Evolutionary conservation across 2,113 vertebrate genomes (phyloP).

Genomic region (Pongo pygmaeus): DNA sequence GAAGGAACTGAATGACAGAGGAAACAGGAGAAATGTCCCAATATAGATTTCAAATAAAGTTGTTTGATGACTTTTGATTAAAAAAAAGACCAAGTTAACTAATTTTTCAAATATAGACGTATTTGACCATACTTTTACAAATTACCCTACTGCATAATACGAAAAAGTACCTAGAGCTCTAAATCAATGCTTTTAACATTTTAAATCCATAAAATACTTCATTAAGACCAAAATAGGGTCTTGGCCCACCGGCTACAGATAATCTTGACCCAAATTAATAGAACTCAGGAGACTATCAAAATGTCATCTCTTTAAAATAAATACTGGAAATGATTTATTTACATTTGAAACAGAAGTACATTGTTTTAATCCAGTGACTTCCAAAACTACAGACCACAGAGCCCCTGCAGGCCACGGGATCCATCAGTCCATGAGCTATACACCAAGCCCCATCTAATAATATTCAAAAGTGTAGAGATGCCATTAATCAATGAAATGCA

Average conservation of each 20-base stretch:
- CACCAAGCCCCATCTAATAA: not conserved
- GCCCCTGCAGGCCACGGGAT: not conserved
- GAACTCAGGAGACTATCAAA: not conserved
- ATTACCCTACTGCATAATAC: not conserved
- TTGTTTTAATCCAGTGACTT: constrained; percentile 1
- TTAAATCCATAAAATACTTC: not conserved
- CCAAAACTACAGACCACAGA: not conserved
- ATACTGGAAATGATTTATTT: not conserved
- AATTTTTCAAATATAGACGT: not conserved
- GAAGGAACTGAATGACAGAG: not conserved
- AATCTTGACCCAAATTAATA: not conserved
- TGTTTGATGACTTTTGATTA: too few relatives aligned
- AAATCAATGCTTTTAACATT: not conserved
- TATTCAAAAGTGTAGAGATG: not conserved
- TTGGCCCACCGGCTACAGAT: not conserved
- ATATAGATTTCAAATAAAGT: not conserved
- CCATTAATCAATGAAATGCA: not conserved
- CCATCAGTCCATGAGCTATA: not conserved
- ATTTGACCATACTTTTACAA: not conserved
- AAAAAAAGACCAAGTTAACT: too few relatives aligned
- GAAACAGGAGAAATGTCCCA: not conserved
- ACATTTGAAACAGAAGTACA: not conserved
- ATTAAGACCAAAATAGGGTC: not conserved
- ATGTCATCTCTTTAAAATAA: not conserved
- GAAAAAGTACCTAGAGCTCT: not conserved